phyloP scores from a whole-genome alignment of 2,797 vertebrate genomes.

The Microtus californicus region DNA sequence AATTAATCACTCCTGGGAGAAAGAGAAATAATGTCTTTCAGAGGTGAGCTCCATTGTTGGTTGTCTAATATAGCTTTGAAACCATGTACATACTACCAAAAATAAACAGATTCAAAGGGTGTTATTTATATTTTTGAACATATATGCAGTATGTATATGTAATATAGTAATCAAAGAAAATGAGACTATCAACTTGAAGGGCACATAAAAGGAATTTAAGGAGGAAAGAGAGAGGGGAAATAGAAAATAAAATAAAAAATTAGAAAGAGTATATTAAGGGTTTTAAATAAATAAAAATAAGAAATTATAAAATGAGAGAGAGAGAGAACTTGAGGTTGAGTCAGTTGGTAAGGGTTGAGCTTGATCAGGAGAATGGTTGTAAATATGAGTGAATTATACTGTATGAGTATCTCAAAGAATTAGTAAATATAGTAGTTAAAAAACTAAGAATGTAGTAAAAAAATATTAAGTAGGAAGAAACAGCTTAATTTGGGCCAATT shows the following conservation, averaged over 20 bases:
- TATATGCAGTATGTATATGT: not conserved
- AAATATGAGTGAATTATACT: not conserved
- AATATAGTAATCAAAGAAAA: not conserved
- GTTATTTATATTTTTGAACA: not conserved
- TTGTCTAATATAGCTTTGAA: not conserved
- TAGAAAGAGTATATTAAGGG: not conserved
- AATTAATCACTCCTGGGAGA: not conserved
- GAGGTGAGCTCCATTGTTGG: not conserved
- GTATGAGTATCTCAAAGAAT: not conserved
- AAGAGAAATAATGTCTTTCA: not conserved
- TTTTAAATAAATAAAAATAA: not conserved
- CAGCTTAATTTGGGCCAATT: not conserved
- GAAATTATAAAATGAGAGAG: not conserved
- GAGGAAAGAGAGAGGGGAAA: not conserved
- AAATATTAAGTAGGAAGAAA: slow-evolving; percentile 4
- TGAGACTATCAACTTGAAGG: not conserved
- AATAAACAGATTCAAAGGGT: not conserved
- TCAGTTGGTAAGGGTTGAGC: too few relatives aligned
- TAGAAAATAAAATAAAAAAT: not conserved
- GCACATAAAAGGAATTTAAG: not conserved
- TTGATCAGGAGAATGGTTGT: too few relatives aligned
- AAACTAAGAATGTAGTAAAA: not conserved
- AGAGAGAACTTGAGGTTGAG: too few relatives aligned
- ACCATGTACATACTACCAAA: not conserved
- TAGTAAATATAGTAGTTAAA: not conserved